Conservation (phyloP, 2,113 vertebrate genomes). For the Mormoops blainvillei region DNA sequence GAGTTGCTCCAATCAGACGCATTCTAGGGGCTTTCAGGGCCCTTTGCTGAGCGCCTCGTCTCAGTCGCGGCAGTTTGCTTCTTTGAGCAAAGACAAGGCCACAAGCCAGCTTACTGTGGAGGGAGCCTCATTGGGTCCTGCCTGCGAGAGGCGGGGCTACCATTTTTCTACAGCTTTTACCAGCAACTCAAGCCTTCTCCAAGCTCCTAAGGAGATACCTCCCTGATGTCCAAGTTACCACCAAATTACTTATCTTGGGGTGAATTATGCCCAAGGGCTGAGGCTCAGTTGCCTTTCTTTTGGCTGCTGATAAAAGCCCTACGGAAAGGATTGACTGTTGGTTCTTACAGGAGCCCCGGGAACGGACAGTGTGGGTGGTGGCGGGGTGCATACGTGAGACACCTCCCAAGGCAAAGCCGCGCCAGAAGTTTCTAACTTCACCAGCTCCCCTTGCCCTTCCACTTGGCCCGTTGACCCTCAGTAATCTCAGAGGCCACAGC, state of each 20-base stretch:
- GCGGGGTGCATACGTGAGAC: accelerated
- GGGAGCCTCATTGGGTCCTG: not conserved
- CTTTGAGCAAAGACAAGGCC: not conserved
- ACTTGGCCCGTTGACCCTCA: not conserved
- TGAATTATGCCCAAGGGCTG: not conserved
- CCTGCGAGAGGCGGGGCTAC: not conserved
- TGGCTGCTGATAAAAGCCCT: not conserved
- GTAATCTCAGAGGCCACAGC: not conserved
- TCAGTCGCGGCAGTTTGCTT: not conserved
- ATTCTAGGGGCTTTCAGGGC: not conserved
- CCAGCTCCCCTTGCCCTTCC: not conserved
- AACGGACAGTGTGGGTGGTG: not conserved
- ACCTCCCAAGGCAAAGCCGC: not conserved
- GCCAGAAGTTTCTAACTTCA: not conserved
- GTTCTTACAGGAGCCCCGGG: not conserved
- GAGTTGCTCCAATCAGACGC: not conserved
- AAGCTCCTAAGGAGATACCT: not conserved
- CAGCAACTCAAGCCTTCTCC: not conserved
- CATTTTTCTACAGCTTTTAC: not conserved
- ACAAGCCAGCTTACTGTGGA: not conserved
- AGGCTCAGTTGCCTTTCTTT: not conserved
- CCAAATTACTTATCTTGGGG: not conserved
- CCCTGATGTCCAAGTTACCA: not conserved
- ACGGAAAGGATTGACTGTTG: not conserved
- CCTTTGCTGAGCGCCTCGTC: not conserved